Evolutionary conservation across 2,797 vertebrate genomes (phyloP), one percentile per base, ranked within the genome.

Genomic region (Sebastes oblongus): DNA sequence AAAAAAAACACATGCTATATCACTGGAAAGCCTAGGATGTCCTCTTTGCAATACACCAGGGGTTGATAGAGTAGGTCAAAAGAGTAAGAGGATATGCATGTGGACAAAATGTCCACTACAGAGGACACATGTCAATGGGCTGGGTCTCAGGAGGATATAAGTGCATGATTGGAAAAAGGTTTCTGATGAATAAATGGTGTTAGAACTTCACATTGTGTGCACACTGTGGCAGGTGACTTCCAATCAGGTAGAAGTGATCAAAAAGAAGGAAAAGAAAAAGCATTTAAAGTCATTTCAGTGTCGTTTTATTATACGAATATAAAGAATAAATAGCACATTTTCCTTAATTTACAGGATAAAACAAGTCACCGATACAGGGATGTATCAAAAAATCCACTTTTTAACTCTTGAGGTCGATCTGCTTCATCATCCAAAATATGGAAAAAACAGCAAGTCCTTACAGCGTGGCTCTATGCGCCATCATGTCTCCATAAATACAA

Each of bases 301-400:
- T 91, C 18, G 50, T 86, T 95, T 95, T 95, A 95, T 95, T 95
- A 93, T 89, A 92, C 81, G 89, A 94, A 94, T 96, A 95, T 95
- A 95, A 95, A 95, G 95, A 96, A 96, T 96, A 96, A 96, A 96
- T 96, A 95, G 88, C 86, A 93, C 84, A 88, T 93, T 88, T 91
- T 91, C 91, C 89, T 93, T 94, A 92, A 96, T 96, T 96, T 95
- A 95, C 94, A 95, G 89, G 91, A 93, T 91, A 90, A 91, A 92
- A 92, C 87, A 85, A 83, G 78, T 91, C 78, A 83, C 79, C 27
- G 72, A 86, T 75, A 71, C 75, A 66, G 52, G 80, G 75, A 30
- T 30, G 84, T 65, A 68, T 77, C 86, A 65, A 80, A 81, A 81
- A 71, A 77, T 85, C 82, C 88, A 88, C 84, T 60, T 89, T 91